A percentile compares a stretch with the other conserved stretches of the same genome.
Conservation (phyloP, 2,888 invertebrate genomes). For the Torymus texanus region DNA sequence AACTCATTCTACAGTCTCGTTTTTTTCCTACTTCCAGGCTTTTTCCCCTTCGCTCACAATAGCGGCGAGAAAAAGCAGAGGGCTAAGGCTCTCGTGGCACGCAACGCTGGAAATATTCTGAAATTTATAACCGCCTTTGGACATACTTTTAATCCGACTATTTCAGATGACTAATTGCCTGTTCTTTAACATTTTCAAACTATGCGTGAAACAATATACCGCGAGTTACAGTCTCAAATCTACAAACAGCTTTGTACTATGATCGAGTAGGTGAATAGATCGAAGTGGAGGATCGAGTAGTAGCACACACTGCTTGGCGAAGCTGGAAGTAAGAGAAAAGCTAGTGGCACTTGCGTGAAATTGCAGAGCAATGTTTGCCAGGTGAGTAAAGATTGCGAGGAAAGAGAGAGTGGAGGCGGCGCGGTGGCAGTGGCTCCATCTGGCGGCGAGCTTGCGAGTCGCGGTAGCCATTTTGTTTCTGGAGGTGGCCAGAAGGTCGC, state of each 20-base stretch:
- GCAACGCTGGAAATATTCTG: slow-evolving; percentile 30
- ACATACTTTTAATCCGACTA: background rate
- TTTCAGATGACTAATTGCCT: background rate
- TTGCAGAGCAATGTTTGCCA: no score
- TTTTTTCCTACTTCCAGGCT: slow-evolving; percentile 7
- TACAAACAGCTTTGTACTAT: no score
- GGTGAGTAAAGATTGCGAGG: no score
- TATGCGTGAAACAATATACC: no score
- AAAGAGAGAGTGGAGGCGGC: background rate
- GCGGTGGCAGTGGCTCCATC: slow-evolving; percentile 45
- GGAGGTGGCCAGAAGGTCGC: slow-evolving; percentile 76
- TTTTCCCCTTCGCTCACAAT: background rate
- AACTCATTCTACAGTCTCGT: slow-evolving; percentile 33
- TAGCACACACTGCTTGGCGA: no score
- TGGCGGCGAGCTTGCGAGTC: slow-evolving; percentile 61
- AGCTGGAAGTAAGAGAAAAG: no score
- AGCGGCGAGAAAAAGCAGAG: no score
- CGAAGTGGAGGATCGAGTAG: no score
- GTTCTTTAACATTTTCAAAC: no score
- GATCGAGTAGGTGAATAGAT: no score
- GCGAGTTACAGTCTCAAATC: no score
- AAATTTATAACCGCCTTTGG: slow-evolving; percentile 16
- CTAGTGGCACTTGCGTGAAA: no score
- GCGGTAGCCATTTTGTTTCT: slow-evolving; percentile 80
- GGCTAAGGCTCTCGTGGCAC: slow-evolving; percentile 5